phyloP scores from a whole-genome alignment of 2,797 vertebrate species.

The Pseudomugil gertrudae region DNA sequence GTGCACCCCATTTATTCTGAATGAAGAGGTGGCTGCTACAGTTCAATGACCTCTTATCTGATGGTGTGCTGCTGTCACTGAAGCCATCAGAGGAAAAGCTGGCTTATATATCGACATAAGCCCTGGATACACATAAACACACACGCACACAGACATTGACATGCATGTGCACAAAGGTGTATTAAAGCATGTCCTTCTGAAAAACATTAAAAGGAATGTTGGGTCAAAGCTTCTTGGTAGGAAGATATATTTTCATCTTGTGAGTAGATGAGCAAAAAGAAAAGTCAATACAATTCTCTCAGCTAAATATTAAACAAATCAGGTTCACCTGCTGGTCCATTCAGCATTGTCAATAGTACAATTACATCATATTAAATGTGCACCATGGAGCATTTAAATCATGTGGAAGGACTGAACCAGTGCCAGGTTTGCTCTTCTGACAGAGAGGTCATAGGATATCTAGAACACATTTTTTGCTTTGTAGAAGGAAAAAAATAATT shows the following conservation, averaged over 20 bases:
- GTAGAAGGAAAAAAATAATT: too few species aligned
- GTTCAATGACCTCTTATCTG: conserved; percentile 86
- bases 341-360: conserved; percentile 71
- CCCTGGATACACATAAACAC: conserved; percentile 72
- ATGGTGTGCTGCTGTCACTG: conserved; percentile 82
- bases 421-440: conserved; percentile 45
- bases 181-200: conserved; percentile 62
- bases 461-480: conserved; percentile 41
- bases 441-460: conserved; percentile 46
- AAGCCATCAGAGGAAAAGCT: conserved; percentile 84
- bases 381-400: conserved; percentile 65
- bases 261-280: conserved; percentile 70
- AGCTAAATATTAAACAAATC: conserved; percentile 81
- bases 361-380: conserved; percentile 73
- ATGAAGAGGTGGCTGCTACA: conserved; percentile 83
- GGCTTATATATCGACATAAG: conserved; percentile 82
- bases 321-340: conserved; percentile 63
- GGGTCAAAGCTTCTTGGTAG: conserved; percentile 71
- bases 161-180: conserved; percentile 20
- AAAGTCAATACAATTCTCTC: conserved; percentile 78
- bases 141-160: conserved; percentile 35
- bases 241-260: conserved; percentile 80
- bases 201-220: conserved; percentile 74
- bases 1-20: conserved; percentile 85
- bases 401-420: conserved; percentile 33